Conservation (phyloP, 2,888 invertebrate species). For the Caradrina kadenii region DNA sequence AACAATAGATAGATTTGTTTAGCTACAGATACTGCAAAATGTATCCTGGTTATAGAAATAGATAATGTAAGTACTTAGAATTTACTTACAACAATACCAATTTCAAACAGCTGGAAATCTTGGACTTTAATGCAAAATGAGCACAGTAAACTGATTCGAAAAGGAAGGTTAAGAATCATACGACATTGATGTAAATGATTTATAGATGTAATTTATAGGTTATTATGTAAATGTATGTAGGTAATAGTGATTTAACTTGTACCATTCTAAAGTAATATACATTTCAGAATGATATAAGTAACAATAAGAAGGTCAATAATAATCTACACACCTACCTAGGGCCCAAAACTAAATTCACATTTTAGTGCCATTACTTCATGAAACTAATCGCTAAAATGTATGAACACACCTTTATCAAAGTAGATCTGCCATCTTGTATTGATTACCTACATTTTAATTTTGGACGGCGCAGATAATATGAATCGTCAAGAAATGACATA, state of each 20-base stretch:
- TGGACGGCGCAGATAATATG: neutral
- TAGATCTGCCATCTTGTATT: slow-evolving; percentile 36
- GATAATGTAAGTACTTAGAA: slow-evolving; percentile 10
- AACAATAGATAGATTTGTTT: slow-evolving; percentile 15
- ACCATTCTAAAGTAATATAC: slow-evolving; percentile 22
- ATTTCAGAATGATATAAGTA: slow-evolving; percentile 29
- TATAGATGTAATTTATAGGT: slow-evolving; percentile 15
- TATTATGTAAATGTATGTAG: slow-evolving; percentile 39
- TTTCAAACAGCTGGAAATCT: slow-evolving; percentile 17
- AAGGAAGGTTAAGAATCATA: slow-evolving; percentile 14
- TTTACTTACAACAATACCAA: slow-evolving; percentile 23
- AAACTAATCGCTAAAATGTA: slow-evolving; percentile 10
- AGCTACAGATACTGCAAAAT: slow-evolving; percentile 22
- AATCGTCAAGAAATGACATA: neutral
- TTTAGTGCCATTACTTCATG: slow-evolving; percentile 32
- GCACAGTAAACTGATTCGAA: slow-evolving; percentile 20
- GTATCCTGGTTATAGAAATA: slow-evolving; percentile 23
- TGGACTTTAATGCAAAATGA: slow-evolving; percentile 10
- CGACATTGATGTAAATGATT: slow-evolving; percentile 19
- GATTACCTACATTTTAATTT: neutral
- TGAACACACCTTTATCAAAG: slow-evolving; percentile 9
- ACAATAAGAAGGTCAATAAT: slow-evolving; percentile 11
- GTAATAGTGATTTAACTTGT: slow-evolving; percentile 9
- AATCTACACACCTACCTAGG: slow-evolving; percentile 24
- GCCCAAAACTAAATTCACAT: slow-evolving; percentile 28